Conservation (phyloP, 2,113 vertebrate species). For the Triplophysa tibetana region DNA sequence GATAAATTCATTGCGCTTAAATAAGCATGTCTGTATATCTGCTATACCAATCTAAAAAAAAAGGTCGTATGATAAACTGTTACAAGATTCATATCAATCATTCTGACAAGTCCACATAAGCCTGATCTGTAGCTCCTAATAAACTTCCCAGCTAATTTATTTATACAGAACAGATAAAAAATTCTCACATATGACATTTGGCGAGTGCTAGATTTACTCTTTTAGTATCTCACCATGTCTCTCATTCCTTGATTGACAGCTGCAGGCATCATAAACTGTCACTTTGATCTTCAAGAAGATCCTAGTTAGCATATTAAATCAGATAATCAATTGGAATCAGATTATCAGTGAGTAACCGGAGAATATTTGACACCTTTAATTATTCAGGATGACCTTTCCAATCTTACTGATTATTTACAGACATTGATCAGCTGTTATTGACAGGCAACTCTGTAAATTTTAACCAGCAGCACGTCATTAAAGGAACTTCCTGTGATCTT, state of each 20-base stretch:
- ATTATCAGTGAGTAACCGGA: neutral
- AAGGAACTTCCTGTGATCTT: constrained; percentile 7
- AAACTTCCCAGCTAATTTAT: neutral
- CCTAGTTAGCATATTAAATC: constrained; percentile 13
- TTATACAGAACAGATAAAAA: neutral
- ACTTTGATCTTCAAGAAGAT: too few relatives aligned
- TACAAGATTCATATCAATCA: neutral
- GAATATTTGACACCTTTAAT: constrained; percentile 7
- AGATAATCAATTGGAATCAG: neutral
- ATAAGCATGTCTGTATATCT: too few relatives aligned
- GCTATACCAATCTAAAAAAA: too few relatives aligned
- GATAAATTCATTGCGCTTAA: too few relatives aligned
- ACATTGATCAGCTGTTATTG: constrained; percentile 7
- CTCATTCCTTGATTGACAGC: neutral
- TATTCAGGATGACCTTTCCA: neutral
- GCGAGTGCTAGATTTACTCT: neutral
- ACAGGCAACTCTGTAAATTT: neutral
- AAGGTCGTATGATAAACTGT: too few relatives aligned
- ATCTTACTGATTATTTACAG: constrained; percentile 11
- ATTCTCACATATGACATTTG: constrained; percentile 13
- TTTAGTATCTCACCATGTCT: neutral
- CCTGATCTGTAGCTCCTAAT: neutral
- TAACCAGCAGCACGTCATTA: neutral
- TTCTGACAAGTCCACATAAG: neutral
- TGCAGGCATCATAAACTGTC: neutral